A percentile compares a stretch with the other conserved stretches of the same genome.
Conservation (phyloP, 30 jellyfish, hydroid and myxozoan species). For the Aurelia aurita complex sp. Pacific region DNA sequence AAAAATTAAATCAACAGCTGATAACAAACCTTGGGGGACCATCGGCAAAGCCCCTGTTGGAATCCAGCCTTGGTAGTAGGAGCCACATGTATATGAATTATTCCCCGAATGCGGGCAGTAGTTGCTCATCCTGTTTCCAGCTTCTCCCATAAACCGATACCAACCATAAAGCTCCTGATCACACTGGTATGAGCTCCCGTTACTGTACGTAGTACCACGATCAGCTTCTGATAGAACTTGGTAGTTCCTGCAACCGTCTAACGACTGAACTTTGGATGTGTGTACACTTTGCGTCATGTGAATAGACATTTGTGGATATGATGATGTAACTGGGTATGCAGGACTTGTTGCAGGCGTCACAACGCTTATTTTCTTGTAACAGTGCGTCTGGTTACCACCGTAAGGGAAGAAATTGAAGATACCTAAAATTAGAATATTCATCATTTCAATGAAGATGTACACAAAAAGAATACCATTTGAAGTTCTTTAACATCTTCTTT, state of each 20-base stretch:
- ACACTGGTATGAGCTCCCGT: slow-evolving; percentile 50
- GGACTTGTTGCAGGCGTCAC: not conserved
- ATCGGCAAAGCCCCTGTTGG: slow-evolving; percentile 31
- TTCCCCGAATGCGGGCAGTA: slow-evolving; percentile 59
- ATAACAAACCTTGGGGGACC: slow-evolving; percentile 19
- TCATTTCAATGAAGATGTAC: too few species aligned
- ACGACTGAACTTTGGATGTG: slow-evolving; percentile 27
- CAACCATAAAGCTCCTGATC: slow-evolving; percentile 77
- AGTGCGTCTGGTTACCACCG: slow-evolving; percentile 3
- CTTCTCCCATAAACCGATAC: slow-evolving; percentile 71
- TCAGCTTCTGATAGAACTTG: slow-evolving; percentile 50
- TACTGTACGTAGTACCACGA: slow-evolving; percentile 46
- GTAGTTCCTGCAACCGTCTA: slow-evolving; percentile 55
- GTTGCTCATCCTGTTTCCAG: slow-evolving; percentile 61
- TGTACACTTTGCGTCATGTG: too few species aligned
- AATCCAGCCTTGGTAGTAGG: slow-evolving; percentile 80
- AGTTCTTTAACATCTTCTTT: too few species aligned
- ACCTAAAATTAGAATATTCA: too few species aligned
- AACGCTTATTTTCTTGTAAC: not conserved
- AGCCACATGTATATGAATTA: slow-evolving; percentile 67
- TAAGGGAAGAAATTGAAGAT: too few species aligned
- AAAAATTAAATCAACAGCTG: not conserved
- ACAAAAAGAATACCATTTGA: too few species aligned
- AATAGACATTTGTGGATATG: not conserved
- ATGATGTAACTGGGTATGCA: slow-evolving; percentile 3